A percentile compares a stretch with the other conserved stretches of the same genome.
These are phyloP conservation scores for Ophiodon elongatus DNA, from an alignment of 2,113 vertebrate species.

Conservation along the genomic window DNA sequence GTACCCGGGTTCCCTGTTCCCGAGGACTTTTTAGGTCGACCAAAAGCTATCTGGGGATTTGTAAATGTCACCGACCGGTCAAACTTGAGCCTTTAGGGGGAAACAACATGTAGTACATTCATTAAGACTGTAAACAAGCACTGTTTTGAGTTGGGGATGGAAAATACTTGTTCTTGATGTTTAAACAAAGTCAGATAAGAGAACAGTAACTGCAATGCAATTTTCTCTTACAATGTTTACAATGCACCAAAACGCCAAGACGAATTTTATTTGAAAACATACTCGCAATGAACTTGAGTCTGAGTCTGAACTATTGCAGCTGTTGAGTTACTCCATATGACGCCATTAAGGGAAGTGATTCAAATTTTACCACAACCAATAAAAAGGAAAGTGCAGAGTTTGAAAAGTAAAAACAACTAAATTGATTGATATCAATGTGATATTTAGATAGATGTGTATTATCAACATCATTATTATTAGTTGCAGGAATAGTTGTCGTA, in stretches of 20 bases:
- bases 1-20: not conserved
- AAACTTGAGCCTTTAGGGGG: not conserved
- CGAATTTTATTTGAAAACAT: not conserved
- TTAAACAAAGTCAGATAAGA: not conserved
- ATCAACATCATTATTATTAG: not conserved
- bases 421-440: not conserved
- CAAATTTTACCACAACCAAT: not conserved
- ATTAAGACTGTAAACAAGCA: not conserved
- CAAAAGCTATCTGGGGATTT: not conserved
- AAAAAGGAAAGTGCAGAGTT: not conserved
- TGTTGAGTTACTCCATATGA: not conserved
- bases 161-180: not conserved
- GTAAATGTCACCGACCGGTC: not conserved
- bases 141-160: not conserved
- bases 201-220: no score
- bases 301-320: not conserved
- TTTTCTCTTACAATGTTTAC: no score
- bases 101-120: not conserved
- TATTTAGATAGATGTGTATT: not conserved
- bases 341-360: not conserved
- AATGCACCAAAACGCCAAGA: no score
- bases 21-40: not conserved
- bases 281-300: not conserved
- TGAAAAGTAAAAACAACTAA: not conserved
- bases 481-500: not conserved